These are phyloP conservation scores for Drosophila hamatofila DNA, from an alignment of 2,888 invertebrate genomes.

Conservation along the genomic window DNA sequence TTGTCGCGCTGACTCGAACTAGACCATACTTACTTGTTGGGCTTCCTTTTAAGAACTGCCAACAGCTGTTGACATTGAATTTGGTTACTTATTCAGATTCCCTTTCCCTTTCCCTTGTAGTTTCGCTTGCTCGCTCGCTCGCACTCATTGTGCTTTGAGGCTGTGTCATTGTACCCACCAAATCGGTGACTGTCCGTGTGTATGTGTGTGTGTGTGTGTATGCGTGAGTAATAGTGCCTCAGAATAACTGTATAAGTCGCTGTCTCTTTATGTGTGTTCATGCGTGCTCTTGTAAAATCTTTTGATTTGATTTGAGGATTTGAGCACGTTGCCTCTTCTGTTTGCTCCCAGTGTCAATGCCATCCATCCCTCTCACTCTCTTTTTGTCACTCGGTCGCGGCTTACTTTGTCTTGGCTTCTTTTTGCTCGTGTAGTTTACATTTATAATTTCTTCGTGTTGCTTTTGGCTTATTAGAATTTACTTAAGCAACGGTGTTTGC, in stretches of 20 bases:
- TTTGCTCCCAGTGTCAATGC: slow-evolving; percentile 23
- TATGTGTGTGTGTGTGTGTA: slow-evolving; percentile 1
- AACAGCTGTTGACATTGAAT: slow-evolving; percentile 79
- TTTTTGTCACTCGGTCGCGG: not conserved
- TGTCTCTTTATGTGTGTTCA: slow-evolving; percentile 48
- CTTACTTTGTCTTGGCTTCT: slow-evolving; percentile 3
- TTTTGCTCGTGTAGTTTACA: slow-evolving; percentile 42
- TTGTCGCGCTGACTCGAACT: not conserved
- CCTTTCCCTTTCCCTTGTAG: not conserved
- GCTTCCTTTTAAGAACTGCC: slow-evolving; percentile 56
- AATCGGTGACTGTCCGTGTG: slow-evolving; percentile 10
- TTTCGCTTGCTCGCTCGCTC: slow-evolving; percentile 11
- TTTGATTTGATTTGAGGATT: slow-evolving; percentile 76
- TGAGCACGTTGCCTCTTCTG: slow-evolving; percentile 54
- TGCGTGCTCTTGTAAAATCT: slow-evolving; percentile 73
- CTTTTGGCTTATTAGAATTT: slow-evolving; percentile 72
- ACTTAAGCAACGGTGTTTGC: slow-evolving; percentile 38
- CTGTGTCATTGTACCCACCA: slow-evolving; percentile 35
- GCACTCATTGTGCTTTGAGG: not conserved
- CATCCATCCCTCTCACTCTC: not conserved
- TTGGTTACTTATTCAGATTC: slow-evolving; percentile 33
- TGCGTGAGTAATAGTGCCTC: slow-evolving; percentile 23
- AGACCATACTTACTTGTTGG: slow-evolving; percentile 32
- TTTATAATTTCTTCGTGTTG: slow-evolving; percentile 73
- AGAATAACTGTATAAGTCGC: slow-evolving; percentile 29